Evolutionary conservation across 2,797 vertebrate genomes (phyloP).

Genomic region (Rhadinocentrus ornatus): DNA sequence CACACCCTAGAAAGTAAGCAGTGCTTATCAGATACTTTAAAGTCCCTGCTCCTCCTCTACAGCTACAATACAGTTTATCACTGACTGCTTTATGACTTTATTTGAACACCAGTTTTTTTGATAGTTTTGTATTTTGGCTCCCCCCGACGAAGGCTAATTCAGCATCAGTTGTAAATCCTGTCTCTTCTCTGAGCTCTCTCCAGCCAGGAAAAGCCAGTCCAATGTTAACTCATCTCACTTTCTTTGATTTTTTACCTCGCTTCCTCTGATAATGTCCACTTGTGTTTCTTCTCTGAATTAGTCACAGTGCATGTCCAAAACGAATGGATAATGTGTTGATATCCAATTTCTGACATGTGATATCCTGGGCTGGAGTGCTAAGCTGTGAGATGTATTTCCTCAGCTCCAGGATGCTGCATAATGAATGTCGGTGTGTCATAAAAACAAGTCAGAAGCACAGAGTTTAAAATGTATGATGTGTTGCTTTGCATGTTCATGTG

Average conservation of each 20-base stretch:
- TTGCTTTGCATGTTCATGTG: not conserved
- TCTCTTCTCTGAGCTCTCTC: not conserved
- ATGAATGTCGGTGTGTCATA: not conserved
- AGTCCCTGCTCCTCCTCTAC: not conserved
- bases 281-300: not conserved
- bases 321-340: not conserved
- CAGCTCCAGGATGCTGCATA: not conserved
- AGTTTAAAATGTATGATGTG: no score
- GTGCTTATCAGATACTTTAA: conserved; percentile 3
- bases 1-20: conserved; percentile 12
- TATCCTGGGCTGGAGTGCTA: not conserved
- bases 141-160: not conserved
- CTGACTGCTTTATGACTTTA: conserved; percentile 21
- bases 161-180: not conserved
- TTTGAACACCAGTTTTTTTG: conserved; percentile 7
- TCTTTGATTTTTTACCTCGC: not conserved
- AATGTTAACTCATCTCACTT: not conserved
- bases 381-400: not conserved
- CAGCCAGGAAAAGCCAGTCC: not conserved
- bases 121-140: not conserved
- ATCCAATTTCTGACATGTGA: not conserved
- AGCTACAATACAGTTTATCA: not conserved
- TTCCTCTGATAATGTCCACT: not conserved
- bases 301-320: not conserved
- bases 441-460: not conserved